Evolutionary conservation across 2,797 vertebrate species (phyloP).

Genomic region (Uromys caudimaculatus): DNA sequence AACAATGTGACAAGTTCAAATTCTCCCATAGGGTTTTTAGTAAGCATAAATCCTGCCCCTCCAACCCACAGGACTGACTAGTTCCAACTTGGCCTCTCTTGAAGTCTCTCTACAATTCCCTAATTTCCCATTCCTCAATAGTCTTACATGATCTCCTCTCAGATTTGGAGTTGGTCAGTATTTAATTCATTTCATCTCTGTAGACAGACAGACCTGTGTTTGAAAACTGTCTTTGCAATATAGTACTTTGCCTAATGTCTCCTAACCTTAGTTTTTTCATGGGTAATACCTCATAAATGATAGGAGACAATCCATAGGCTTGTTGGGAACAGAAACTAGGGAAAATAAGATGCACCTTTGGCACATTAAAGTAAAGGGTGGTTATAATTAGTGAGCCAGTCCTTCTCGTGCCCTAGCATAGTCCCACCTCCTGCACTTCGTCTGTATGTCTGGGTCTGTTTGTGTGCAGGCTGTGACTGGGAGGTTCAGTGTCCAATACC

Average conservation of each 20-base stretch:
- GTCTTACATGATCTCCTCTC: neutral
- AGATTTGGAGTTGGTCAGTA: neutral
- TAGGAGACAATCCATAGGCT: neutral
- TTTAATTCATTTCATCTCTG: neutral
- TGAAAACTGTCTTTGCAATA: constrained; percentile 8
- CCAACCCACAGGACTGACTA: neutral
- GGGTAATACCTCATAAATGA: neutral
- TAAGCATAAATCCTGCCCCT: neutral
- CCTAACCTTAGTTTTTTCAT: neutral
- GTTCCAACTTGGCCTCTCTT: neutral
- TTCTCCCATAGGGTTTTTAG: neutral
- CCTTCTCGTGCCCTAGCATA: neutral
- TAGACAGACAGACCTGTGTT: neutral
- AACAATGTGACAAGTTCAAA: neutral
- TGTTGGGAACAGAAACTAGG: neutral
- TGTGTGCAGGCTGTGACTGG: neutral
- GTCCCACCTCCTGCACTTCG: neutral
- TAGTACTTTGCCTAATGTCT: neutral
- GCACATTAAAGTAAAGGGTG: neutral
- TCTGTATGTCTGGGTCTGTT: neutral
- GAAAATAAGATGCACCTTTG: neutral
- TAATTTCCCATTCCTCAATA: neutral
- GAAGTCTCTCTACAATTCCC: neutral
- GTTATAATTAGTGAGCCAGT: neutral
- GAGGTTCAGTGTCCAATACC: neutral